phyloP scores from a whole-genome alignment of 2,113 vertebrate genomes.

The Colaptes auratus region DNA sequence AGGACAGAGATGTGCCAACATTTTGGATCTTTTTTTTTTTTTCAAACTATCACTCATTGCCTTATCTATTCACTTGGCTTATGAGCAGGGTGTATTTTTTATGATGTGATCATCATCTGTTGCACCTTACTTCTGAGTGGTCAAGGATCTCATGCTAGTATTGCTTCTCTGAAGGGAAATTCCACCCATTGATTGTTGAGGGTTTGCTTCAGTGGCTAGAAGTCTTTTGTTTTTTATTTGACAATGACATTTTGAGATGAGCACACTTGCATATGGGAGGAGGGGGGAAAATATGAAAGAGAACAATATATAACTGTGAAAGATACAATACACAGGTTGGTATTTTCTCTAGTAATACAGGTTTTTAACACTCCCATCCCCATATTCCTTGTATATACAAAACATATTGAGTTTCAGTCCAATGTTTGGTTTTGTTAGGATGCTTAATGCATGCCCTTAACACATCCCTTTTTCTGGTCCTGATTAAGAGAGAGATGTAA shows the following conservation, averaged over 20 bases:
- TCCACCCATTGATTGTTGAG: background rate
- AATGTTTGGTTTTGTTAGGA: background rate
- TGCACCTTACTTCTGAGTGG: background rate
- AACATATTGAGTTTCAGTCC: background rate
- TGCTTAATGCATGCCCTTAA: background rate
- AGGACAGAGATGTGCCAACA: background rate
- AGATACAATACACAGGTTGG: accelerated
- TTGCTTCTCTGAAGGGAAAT: background rate
- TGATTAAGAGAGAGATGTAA: background rate
- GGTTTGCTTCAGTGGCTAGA: background rate
- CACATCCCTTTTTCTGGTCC: background rate
- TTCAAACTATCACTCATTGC: background rate
- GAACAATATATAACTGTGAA: background rate
- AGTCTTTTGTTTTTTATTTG: background rate
- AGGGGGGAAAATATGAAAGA: background rate
- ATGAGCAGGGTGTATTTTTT: background rate
- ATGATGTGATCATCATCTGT: background rate
- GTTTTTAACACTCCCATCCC: background rate
- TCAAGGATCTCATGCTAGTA: background rate
- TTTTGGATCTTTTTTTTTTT: background rate
- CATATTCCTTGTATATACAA: accelerated
- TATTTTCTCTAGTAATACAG: background rate
- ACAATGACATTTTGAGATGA: background rate
- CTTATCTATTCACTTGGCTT: background rate
- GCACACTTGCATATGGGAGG: background rate